These are phyloP conservation scores for Andrena bucephala DNA, from an alignment of 2,888 invertebrate genomes.

Conservation along the genomic window DNA sequence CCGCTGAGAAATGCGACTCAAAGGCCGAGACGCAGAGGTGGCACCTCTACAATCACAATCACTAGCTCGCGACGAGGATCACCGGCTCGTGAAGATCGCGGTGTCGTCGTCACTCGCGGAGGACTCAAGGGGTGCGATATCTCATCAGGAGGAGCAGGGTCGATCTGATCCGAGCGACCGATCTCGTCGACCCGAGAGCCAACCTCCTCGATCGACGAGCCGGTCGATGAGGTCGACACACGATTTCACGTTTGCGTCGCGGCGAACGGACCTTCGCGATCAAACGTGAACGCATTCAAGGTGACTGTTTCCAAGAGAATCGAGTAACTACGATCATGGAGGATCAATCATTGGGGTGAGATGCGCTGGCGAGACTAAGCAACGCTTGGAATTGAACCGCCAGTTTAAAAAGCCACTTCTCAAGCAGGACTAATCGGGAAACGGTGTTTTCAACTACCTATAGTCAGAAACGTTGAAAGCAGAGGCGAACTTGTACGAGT, in stretches of 20 bases:
- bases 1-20: slow-evolving; percentile 90
- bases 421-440: too few relatives aligned
- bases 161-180: slow-evolving; percentile 47
- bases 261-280: slow-evolving; percentile 27
- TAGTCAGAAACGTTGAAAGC: too few relatives aligned
- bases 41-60: slow-evolving; percentile 85
- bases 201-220: slow-evolving; percentile 39
- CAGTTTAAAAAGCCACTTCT: not conserved
- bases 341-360: not conserved
- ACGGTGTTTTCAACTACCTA: not conserved
- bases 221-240: slow-evolving; percentile 27
- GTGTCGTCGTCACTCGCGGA: slow-evolving; percentile 52
- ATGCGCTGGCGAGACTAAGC: slow-evolving; percentile 5
- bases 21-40: slow-evolving; percentile 89
- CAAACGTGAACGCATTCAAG: not conserved
- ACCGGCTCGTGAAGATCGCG: slow-evolving; percentile 53
- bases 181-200: slow-evolving; percentile 36
- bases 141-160: slow-evolving; percentile 50
- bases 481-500: too few relatives aligned
- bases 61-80: slow-evolving; percentile 73
- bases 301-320: slow-evolving; percentile 18
- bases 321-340: not conserved
- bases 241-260: not conserved
- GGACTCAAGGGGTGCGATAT: slow-evolving; percentile 49
- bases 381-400: slow-evolving; percentile 42